Evolutionary conservation across 2,888 invertebrate species (phyloP).

Genomic region (Exephanes ischioxanthus): DNA sequence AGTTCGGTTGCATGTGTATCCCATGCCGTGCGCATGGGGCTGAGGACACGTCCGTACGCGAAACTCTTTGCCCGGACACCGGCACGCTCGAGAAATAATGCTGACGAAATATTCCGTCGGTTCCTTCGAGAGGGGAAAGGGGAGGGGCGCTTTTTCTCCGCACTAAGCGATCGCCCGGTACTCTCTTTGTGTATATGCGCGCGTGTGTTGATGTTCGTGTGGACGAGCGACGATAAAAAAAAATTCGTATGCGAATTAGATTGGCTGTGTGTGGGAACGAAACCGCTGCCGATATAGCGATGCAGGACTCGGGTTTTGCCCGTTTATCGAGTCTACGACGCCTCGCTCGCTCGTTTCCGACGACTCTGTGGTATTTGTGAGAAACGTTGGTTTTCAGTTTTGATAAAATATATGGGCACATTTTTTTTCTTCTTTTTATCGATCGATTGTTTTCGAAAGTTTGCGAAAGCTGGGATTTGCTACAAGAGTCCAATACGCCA

Average conservation of each 20-base stretch:
- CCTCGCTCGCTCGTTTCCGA: not conserved
- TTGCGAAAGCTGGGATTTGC: not conserved
- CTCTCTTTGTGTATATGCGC: not conserved
- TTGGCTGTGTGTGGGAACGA: conserved; percentile 13
- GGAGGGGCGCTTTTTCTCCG: conserved; percentile 8
- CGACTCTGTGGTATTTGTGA: not conserved
- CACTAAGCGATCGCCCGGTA: conserved; percentile 27
- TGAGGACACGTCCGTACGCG: conserved; percentile 33
- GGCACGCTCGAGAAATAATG: conserved; percentile 45
- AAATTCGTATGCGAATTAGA: conserved; percentile 25
- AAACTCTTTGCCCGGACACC: conserved; percentile 43
- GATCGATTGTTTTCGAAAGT: not conserved
- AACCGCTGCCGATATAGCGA: not conserved
- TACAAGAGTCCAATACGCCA: not conserved
- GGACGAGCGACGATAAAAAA: not conserved
- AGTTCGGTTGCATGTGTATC: conserved; percentile 26
- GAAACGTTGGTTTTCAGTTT: not conserved
- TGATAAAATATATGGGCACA: not conserved
- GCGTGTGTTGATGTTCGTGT: not conserved
- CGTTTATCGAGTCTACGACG: conserved; percentile 18
- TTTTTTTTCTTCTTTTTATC: not conserved
- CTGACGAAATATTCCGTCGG: conserved; percentile 55
- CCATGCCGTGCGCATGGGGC: conserved; percentile 32
- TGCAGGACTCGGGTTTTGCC: conserved; percentile 11
- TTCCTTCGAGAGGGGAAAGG: conserved; percentile 10